Evolutionary conservation across 2,797 vertebrate genomes (phyloP).

Genomic region (Halcyon leucocephala): DNA sequence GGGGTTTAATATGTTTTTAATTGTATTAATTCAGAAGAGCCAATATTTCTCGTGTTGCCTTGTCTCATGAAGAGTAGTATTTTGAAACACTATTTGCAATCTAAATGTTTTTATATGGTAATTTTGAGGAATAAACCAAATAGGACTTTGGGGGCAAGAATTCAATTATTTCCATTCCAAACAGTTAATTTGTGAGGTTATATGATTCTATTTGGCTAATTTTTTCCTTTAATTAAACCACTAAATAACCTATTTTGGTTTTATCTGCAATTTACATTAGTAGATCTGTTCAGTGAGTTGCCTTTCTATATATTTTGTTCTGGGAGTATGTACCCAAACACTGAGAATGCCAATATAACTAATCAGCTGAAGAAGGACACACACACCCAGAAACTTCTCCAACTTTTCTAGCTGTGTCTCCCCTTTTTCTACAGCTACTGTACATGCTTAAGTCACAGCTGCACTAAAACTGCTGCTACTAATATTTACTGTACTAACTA

Average conservation of each 20-base stretch:
- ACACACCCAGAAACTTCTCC: not conserved
- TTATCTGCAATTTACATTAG: not conserved
- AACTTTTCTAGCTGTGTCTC: not conserved
- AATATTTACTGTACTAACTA: not conserved
- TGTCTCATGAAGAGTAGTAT: not conserved
- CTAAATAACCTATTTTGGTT: not conserved
- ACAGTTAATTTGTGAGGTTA: not conserved
- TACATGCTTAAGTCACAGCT: not conserved
- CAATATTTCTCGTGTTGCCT: not conserved
- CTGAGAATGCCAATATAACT: not conserved
- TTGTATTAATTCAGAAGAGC: not conserved
- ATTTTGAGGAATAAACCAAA: not conserved
- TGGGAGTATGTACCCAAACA: not conserved
- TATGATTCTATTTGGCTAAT: not conserved
- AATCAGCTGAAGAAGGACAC: not conserved
- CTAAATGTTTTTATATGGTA: not conserved
- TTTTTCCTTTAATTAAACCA: not conserved
- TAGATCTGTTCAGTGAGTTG: not conserved
- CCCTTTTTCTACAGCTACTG: not conserved
- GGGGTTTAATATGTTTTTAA: not conserved
- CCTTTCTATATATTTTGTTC: not conserved
- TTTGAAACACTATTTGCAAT: not conserved
- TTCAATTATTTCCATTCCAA: not conserved
- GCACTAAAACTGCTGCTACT: not conserved
- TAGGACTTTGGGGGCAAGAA: not conserved